These are phyloP conservation scores for Meiosimyza decipiens DNA, from an alignment of 2,888 invertebrate genomes.

Conservation along the genomic window DNA sequence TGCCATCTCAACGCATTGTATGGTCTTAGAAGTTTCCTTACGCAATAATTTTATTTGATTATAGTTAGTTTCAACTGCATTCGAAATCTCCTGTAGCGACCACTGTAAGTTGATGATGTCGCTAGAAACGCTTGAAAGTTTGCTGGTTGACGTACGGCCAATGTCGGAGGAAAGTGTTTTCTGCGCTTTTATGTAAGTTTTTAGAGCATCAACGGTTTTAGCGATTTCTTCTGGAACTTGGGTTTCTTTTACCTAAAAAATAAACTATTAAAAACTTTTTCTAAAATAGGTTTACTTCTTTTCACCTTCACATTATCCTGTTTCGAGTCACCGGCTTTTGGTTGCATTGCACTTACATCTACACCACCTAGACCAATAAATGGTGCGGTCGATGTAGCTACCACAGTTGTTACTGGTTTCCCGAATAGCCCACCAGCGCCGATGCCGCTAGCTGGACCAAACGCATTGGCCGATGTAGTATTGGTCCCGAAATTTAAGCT, in stretches of 20 bases:
- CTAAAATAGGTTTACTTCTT: background rate
- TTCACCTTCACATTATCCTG: conserved; percentile 61
- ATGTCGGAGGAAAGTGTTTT: conserved; percentile 85
- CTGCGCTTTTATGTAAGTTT: conserved; percentile 87
- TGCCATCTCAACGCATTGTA: conserved; percentile 81
- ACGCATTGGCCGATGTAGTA: conserved; percentile 57
- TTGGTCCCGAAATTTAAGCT: conserved; percentile 60
- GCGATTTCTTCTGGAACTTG: conserved; percentile 80
- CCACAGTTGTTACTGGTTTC: conserved; percentile 47
- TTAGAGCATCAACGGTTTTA: conserved; percentile 82
- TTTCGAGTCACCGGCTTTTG: conserved; percentile 63
- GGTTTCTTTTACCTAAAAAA: conserved; percentile 61
- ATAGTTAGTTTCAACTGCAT: conserved; percentile 63
- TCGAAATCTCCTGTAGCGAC: conserved; percentile 62
- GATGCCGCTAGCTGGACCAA: conserved; percentile 41
- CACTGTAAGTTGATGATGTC: conserved; percentile 61
- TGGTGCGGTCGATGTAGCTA: conserved; percentile 50
- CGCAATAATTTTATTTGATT: conserved; percentile 70
- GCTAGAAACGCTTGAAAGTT: conserved; percentile 60
- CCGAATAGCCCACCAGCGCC: conserved; percentile 53
- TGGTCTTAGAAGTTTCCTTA: conserved; percentile 77
- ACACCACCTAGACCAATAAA: conserved; percentile 64
- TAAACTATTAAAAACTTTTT: background rate
- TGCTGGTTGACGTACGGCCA: conserved; percentile 72
- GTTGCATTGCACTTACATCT: conserved; percentile 64